These are phyloP conservation scores for Drosophila pallidifrons DNA, from an alignment of 1,140 invertebrate species.

Conservation along the genomic window DNA sequence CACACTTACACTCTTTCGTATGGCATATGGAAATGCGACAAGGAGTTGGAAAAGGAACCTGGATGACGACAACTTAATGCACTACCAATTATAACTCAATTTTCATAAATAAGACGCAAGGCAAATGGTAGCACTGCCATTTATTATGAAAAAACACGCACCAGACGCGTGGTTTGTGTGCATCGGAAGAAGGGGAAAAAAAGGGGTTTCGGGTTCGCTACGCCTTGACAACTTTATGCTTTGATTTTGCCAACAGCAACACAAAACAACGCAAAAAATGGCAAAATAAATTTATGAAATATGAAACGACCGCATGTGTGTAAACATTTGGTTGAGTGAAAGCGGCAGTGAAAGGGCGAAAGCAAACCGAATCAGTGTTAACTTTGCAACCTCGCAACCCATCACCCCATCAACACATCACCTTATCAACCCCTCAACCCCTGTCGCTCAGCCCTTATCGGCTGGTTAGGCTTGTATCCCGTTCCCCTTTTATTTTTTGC, in stretches of 20 bases:
- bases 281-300: conserved; percentile 66
- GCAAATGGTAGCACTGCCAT: conserved; percentile 22
- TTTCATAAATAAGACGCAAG: conserved; percentile 75
- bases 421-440: conserved; percentile 14
- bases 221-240: conserved; percentile 81
- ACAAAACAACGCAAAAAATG: conserved; percentile 19
- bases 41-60: conserved; percentile 16
- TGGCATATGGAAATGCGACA: conserved; percentile 2
- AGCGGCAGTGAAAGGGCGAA: conserved; percentile 21
- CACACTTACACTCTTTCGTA: conserved; percentile 2
- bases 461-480: conserved; percentile 42
- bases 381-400: neutral
- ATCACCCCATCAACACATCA: conserved; percentile 1
- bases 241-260: conserved; percentile 64
- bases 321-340: conserved; percentile 66
- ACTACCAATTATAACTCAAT: conserved; percentile 84
- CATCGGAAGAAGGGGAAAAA: conserved; percentile 28
- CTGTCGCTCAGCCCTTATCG: conserved; percentile 19
- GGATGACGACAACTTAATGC: conserved; percentile 71
- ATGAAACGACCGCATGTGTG: conserved; percentile 83
- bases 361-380: conserved; percentile 6
- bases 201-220: conserved; percentile 49
- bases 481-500: conserved; percentile 56
- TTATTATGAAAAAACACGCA: conserved; percentile 62
- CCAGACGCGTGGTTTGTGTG: conserved; percentile 4